A percentile compares a stretch with the other conserved stretches of the same genome.
Conservation (phyloP, 2,113 vertebrate genomes). For the Neodon shergylaensis region DNA sequence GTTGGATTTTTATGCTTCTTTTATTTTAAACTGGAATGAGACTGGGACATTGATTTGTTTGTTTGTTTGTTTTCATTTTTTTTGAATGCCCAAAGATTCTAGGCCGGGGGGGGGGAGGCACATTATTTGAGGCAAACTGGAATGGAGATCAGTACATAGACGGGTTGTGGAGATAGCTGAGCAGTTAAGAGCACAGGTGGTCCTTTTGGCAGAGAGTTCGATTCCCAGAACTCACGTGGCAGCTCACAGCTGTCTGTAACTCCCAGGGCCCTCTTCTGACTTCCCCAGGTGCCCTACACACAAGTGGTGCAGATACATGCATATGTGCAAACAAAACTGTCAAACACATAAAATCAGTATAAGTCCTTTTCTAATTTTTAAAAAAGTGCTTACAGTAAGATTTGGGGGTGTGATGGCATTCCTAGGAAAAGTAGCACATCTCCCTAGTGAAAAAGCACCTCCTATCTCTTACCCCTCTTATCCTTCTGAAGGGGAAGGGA, state of each 20-base stretch:
- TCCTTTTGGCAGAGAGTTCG: background rate
- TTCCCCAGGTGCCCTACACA: background rate
- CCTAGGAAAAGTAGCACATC: background rate
- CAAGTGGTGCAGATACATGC: background rate
- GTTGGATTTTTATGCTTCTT: background rate
- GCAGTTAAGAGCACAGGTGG: background rate
- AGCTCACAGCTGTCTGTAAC: background rate
- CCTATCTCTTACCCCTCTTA: background rate
- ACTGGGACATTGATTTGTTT: background rate
- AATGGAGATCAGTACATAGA: background rate
- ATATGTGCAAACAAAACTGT: background rate
- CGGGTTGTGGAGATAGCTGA: background rate
- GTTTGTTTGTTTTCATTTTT: background rate
- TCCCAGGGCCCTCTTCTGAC: background rate
- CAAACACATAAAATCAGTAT: background rate
- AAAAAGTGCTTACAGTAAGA: background rate
- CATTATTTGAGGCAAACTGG: background rate
- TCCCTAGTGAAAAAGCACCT: background rate
- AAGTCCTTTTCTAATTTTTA: background rate
- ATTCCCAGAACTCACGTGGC: background rate
- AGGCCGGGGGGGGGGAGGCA: background rate
- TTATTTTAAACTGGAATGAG: background rate
- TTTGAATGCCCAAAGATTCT: background rate
- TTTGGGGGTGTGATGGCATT: background rate
- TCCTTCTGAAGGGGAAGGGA: background rate